These are phyloP conservation scores for Brachyopa scutellaris DNA, from an alignment of 2,888 invertebrate species.

Conservation along the genomic window DNA sequence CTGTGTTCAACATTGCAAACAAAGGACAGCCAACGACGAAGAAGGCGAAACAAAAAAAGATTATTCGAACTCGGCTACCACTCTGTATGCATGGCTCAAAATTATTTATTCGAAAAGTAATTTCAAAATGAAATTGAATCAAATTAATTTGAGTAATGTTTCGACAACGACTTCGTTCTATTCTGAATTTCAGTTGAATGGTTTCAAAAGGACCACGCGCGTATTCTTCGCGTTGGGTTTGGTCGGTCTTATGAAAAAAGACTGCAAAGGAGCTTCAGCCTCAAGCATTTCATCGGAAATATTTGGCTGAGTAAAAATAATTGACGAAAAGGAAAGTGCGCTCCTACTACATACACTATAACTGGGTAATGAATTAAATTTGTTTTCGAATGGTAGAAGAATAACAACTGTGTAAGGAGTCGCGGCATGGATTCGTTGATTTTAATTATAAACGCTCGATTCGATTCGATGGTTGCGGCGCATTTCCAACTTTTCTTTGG, in stretches of 20 bases:
- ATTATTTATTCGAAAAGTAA: slow-evolving; percentile 59
- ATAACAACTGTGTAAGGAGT: slow-evolving; percentile 18
- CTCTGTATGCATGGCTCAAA: too few species aligned
- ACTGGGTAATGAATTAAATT: slow-evolving; percentile 33
- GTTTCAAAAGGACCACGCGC: slow-evolving; percentile 33
- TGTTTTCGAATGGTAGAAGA: slow-evolving; percentile 26
- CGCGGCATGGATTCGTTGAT: slow-evolving; percentile 12
- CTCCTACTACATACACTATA: too few species aligned
- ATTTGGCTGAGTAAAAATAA: not conserved
- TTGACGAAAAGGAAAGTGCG: not conserved
- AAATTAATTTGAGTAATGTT: slow-evolving; percentile 50
- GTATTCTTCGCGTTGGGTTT: not conserved
- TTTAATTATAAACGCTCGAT: slow-evolving; percentile 28
- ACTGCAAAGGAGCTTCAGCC: not conserved
- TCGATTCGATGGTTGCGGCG: slow-evolving; percentile 2
- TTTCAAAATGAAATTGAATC: slow-evolving; percentile 63
- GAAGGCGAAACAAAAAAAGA: not conserved
- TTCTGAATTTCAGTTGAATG: slow-evolving; percentile 36
- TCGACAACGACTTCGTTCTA: slow-evolving; percentile 31
- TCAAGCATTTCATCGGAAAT: not conserved
- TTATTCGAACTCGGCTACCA: too few species aligned
- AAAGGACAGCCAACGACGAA: too few species aligned
- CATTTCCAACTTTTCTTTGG: not conserved
- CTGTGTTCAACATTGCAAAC: slow-evolving; percentile 56
- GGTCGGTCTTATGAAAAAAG: too few species aligned